Conservation (phyloP, 2,888 invertebrate genomes). For the Chloroclystis v-ata region DNA sequence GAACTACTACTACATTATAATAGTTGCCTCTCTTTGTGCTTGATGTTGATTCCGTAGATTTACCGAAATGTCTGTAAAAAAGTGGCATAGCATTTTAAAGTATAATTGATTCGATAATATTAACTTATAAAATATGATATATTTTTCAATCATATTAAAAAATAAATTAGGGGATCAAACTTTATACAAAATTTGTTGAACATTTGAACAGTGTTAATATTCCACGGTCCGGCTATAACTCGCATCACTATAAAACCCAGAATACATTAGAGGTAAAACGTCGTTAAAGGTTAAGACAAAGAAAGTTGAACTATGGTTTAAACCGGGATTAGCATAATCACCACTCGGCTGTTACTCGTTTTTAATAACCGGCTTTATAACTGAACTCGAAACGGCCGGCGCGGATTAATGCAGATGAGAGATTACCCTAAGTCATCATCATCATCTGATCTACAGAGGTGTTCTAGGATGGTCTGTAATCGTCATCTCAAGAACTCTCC, state of each 20-base stretch:
- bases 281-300: slow-evolving; percentile 18
- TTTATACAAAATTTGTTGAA: too few relatives aligned
- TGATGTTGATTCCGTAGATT: neutral
- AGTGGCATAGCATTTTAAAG: too few relatives aligned
- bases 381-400: slow-evolving; percentile 19
- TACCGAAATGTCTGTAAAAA: neutral
- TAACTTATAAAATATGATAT: too few relatives aligned
- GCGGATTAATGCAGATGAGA: slow-evolving; percentile 14
- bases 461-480: too few relatives aligned
- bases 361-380: slow-evolving; percentile 25
- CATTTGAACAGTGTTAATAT: too few relatives aligned
- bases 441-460: neutral
- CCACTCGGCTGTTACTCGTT: slow-evolving; percentile 20
- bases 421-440: neutral
- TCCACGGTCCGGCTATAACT: slow-evolving; percentile 7
- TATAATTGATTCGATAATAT: too few relatives aligned
- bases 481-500: too few relatives aligned
- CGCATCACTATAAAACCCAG: slow-evolving; percentile 16
- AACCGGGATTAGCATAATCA: slow-evolving; percentile 25
- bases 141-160: too few relatives aligned
- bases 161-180: too few relatives aligned
- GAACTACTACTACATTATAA: too few relatives aligned
- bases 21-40: too few relatives aligned
- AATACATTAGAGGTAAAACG: slow-evolving; percentile 14
- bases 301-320: slow-evolving; percentile 25